Percentiles rank a stretch among this genome's conserved stretches.
Evolutionary conservation across 2,797 vertebrate genomes (phyloP).

Genomic region (Alauda arvensis): DNA sequence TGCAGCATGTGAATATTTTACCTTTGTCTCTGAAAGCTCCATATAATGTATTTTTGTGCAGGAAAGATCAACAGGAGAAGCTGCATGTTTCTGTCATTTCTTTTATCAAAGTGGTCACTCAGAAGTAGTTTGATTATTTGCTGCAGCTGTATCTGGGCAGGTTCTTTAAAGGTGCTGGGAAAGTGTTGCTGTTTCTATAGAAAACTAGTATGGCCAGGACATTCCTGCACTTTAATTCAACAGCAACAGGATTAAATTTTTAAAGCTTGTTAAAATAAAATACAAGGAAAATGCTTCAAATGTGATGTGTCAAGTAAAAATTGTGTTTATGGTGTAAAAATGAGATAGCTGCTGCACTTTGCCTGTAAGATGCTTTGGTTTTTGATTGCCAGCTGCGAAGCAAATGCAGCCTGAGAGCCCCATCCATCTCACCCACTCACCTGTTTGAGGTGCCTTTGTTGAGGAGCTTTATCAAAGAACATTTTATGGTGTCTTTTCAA

Average conservation of each 20-base stretch:
- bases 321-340: neutral
- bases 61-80: neutral
- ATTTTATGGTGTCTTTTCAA: neutral
- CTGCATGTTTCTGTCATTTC: neutral
- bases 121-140: neutral
- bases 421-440: rapidly evolving
- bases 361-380: neutral
- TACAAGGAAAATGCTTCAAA: neutral
- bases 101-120: neutral
- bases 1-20: neutral
- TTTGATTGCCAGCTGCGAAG: neutral
- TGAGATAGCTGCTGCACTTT: neutral
- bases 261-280: neutral
- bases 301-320: neutral
- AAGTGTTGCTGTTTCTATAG: neutral
- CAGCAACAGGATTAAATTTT: neutral
- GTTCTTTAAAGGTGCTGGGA: neutral
- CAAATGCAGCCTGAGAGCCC: neutral
- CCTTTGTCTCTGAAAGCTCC: neutral
- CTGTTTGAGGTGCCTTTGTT: neutral
- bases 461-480: neutral
- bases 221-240: neutral
- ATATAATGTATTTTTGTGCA: neutral
- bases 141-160: neutral
- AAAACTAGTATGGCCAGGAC: neutral